A percentile compares a stretch with the other conserved stretches of the same genome.
These are phyloP conservation scores for Lutraria rhynchaena DNA, from an alignment of 1,140 invertebrate species.

Conservation along the genomic window DNA sequence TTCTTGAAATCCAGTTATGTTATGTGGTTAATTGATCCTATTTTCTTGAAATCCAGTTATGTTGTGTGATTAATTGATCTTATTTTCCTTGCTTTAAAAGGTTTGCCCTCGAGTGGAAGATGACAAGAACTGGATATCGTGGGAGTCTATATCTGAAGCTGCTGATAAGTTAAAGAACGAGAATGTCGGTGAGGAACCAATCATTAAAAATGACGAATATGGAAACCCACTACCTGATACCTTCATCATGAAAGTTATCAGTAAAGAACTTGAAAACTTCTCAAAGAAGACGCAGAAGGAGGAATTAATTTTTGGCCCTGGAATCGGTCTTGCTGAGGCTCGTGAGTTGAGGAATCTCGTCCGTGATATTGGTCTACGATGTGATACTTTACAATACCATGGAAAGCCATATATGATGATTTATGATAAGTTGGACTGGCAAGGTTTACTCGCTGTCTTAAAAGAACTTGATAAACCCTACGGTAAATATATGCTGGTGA, in stretches of 20 bases:
- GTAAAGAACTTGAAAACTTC: conserved; percentile 7
- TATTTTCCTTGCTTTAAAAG: conserved; percentile 4
- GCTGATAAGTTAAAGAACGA: conserved; percentile 27
- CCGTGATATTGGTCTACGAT: conserved; percentile 46
- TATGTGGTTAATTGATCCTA: too few species aligned
- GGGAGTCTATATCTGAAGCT: conserved; percentile 6
- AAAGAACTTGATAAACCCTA: conserved; percentile 38
- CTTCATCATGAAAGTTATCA: conserved; percentile 30
- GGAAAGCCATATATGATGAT: conserved; percentile 64
- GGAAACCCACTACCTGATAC: conserved; percentile 32
- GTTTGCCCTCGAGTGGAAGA: conserved; percentile 6
- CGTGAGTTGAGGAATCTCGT: conserved; percentile 57
- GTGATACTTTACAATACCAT: conserved; percentile 61
- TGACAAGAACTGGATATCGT: conserved; percentile 18
- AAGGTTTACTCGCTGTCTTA: conserved; percentile 59
- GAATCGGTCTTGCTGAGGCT: conserved; percentile 15
- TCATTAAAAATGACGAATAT: conserved; percentile 39
- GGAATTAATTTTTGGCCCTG: conserved; percentile 24
- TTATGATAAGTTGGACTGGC: conserved; percentile 59
- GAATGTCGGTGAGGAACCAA: conserved; percentile 33
- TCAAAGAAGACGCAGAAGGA: conserved; percentile 30
- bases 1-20: too few species aligned
- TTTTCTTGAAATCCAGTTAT: too few species aligned
- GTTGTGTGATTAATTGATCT: too few species aligned
- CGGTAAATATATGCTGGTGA: conserved; percentile 63